These are phyloP conservation scores for Cactoblastis cactorum DNA, from an alignment of 2,888 invertebrate species.

Conservation along the genomic window DNA sequence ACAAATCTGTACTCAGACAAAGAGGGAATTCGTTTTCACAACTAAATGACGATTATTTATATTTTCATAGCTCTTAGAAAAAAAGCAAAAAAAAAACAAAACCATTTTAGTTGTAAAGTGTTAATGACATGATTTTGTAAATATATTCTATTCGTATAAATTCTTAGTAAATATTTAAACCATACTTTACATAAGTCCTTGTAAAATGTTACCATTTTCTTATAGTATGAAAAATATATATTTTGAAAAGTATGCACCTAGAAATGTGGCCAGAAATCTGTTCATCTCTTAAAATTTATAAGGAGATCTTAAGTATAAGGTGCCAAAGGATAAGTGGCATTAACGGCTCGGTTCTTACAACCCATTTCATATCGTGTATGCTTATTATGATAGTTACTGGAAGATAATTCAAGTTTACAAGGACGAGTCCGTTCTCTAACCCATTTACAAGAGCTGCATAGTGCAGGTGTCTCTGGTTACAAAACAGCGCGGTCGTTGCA, in stretches of 20 bases:
- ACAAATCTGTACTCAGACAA: slow-evolving; percentile 44
- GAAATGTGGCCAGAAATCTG: too few relatives aligned
- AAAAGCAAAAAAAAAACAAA: neutral
- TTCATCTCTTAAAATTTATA: too few relatives aligned
- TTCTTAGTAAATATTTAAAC: too few relatives aligned
- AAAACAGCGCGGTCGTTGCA: slow-evolving; percentile 45
- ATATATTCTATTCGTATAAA: too few relatives aligned
- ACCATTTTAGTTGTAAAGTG: neutral
- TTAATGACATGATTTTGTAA: too few relatives aligned
- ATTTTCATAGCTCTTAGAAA: neutral
- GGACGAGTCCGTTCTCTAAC: slow-evolving; percentile 27
- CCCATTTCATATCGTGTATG: neutral
- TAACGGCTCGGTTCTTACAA: too few relatives aligned
- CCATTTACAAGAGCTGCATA: slow-evolving; percentile 14
- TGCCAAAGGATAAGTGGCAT: too few relatives aligned
- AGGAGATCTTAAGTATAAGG: too few relatives aligned
- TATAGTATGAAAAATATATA: too few relatives aligned
- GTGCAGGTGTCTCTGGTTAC: slow-evolving; percentile 46
- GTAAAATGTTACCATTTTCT: too few relatives aligned
- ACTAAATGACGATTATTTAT: neutral
- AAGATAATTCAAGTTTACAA: slow-evolving; percentile 18
- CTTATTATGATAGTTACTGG: neutral
- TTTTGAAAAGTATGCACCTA: too few relatives aligned
- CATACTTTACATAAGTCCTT: too few relatives aligned
- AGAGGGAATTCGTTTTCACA: slow-evolving; percentile 20